Conservation (phyloP, 2,888 invertebrate species). For the Agonopterix heracliana region DNA sequence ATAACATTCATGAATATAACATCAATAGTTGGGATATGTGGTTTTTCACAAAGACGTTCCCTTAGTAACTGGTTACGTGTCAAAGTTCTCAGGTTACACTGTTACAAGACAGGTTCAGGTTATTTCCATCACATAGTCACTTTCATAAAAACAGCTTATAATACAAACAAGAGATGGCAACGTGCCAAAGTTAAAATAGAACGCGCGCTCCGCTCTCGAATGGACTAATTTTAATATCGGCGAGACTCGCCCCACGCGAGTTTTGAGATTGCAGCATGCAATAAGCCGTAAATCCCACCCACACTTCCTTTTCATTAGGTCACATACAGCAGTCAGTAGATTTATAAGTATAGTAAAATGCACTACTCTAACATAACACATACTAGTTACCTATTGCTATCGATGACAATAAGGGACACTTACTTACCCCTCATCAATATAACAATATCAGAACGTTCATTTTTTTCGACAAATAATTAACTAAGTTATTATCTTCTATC, state of each 20-base stretch:
- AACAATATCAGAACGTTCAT: neutral
- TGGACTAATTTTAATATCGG: constrained; percentile 70
- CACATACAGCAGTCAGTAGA: constrained; percentile 5
- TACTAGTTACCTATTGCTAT: neutral
- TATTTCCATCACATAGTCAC: constrained; percentile 74
- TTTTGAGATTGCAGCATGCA: constrained; percentile 50
- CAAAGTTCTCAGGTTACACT: constrained; percentile 61
- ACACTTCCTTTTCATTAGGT: constrained; percentile 17
- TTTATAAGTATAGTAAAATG: constrained; percentile 8
- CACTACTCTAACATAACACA: constrained; percentile 3
- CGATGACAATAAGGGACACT: no score
- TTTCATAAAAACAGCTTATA: constrained; percentile 77
- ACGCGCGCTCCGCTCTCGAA: constrained; percentile 65
- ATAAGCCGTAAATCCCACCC: constrained; percentile 37
- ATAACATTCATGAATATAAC: constrained; percentile 18
- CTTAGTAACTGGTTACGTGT: constrained; percentile 34
- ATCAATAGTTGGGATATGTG: no score
- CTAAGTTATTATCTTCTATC: no score
- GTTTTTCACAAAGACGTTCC: no score
- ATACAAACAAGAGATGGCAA: constrained; percentile 74
- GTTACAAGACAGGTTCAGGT: constrained; percentile 69
- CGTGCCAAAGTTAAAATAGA: constrained; percentile 68
- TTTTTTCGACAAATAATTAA: no score
- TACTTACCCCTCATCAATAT: neutral
- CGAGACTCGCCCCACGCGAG: constrained; percentile 41